Evolutionary conservation across 1,140 invertebrate genomes (phyloP).

Genomic region (Drosophila setifemur): DNA sequence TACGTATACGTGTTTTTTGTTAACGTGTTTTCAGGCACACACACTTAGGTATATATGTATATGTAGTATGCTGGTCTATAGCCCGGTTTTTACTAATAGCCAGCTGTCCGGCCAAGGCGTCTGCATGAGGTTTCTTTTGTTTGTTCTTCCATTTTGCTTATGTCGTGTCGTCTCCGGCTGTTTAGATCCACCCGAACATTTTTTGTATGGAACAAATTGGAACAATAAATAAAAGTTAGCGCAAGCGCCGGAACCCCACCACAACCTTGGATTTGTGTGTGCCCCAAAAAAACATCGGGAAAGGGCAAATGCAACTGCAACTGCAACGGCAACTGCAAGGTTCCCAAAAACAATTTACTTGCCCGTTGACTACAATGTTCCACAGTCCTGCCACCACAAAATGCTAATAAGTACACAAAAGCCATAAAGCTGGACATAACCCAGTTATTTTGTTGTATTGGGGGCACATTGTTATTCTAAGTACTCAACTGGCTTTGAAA

Average conservation of each 20-base stretch:
- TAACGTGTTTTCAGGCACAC: not conserved
- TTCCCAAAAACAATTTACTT: conserved; percentile 8
- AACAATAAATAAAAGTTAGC: conserved; percentile 46
- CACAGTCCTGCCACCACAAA: not conserved
- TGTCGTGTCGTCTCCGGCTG: conserved; percentile 11
- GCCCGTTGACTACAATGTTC: not conserved
- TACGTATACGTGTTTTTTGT: not conserved
- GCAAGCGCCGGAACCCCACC: conserved; percentile 29
- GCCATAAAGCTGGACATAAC: conserved; percentile 8
- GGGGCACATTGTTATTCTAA: conserved; percentile 5
- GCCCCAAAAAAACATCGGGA: not conserved
- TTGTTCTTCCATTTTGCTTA: conserved; percentile 6
- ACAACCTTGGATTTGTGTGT: not conserved
- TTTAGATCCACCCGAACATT: conserved; percentile 24
- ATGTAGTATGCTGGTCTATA: not conserved
- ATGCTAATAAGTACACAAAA: not conserved
- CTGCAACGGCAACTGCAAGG: too few species aligned
- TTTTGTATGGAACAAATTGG: conserved; percentile 39
- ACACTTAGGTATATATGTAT: not conserved
- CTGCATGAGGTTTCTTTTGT: conserved; percentile 20
- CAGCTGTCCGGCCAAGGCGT: conserved; percentile 28
- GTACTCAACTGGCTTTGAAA: too few species aligned
- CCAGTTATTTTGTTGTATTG: conserved; percentile 30
- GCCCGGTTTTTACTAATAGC: conserved; percentile 28
- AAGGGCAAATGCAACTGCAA: conserved; percentile 35